Base-by-base conservation (phyloP, 2,797 vertebrate genomes). In the Buphagus erythrorhynchus region DNA sequence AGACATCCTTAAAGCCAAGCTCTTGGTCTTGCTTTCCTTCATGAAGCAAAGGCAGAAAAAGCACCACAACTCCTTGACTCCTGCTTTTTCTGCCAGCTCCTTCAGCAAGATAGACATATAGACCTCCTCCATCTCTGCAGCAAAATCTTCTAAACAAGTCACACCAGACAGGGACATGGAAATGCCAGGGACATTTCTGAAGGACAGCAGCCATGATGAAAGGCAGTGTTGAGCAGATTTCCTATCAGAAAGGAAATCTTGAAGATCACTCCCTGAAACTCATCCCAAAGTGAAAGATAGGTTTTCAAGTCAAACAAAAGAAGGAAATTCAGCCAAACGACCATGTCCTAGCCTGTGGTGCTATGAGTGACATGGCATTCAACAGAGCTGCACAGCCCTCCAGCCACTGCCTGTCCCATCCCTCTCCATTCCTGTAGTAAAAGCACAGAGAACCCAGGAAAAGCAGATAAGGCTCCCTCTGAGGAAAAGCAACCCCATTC, bases 21-120 rank as follows among this genome's bases (percentile, higher is more conserved):
- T 55, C 88, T 79, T 43, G 45, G 46, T 90, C 76, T 72, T 83
- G 45, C 40, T 62, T 63, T 85, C 33, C 49, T 54, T 67, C 65
- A 54, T 1, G 14, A n/a, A 89, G 38, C 52, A 58, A 88, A 74
- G 71, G 46, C 25, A 61, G 33, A 85, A 65, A 65, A 84, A 87
- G 40, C 29, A 68, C 28, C 40, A 2, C 8, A 42, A 35, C 28
- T 78, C 18, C 46, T 24, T 1, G 1, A 40, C 8, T 52, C 49
- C 54, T 78, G 58, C 62, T 38, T 89, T 91, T 90, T 81, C 79
- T 84, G 58, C 26, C 81, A 80, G 45, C 38, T 80, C 45, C 54
- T 88, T 83, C 69, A 84, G 61, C 1, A 2, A 76, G 75, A 65
- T 11, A 61, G 75, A 86, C 61, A 79, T 42, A 76, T 26, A 40